These are phyloP conservation scores for Oscheius sp. DNA, from an alignment of 2,888 invertebrate genomes.

Conservation along the genomic window DNA sequence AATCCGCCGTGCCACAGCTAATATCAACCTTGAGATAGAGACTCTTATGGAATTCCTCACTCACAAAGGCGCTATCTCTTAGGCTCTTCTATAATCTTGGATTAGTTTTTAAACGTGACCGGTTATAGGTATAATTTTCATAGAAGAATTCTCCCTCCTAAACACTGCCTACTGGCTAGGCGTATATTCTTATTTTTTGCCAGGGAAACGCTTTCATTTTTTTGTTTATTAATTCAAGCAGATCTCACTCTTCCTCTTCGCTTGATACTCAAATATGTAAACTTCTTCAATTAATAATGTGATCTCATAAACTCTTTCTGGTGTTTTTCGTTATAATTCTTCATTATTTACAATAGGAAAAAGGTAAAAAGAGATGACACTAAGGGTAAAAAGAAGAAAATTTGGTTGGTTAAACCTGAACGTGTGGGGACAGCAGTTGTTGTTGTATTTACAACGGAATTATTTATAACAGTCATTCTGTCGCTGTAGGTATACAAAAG, in stretches of 20 bases:
- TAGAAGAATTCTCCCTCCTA: background rate
- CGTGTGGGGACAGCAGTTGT: background rate
- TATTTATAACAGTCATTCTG: background rate
- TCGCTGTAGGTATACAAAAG: constrained; percentile 63
- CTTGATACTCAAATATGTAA: background rate
- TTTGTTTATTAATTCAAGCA: no score
- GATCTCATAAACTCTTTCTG: constrained; percentile 20
- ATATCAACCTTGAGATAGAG: constrained; percentile 70
- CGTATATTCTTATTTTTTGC: background rate
- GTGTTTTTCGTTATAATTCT: background rate
- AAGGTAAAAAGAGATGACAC: background rate
- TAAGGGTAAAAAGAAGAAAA: background rate
- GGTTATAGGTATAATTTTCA: constrained; percentile 23
- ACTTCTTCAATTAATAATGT: constrained; percentile 4
- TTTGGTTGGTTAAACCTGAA: background rate
- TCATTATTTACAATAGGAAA: background rate
- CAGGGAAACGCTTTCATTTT: background rate
- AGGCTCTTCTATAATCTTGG: background rate
- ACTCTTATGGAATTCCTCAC: constrained; percentile 69
- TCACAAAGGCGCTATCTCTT: constrained; percentile 68
- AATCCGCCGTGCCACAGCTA: constrained; percentile 69
- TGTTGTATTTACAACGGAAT: background rate
- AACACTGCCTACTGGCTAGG: constrained; percentile 24
- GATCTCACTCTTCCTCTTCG: background rate
- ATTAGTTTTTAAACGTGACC: background rate